phyloP scores from a whole-genome alignment of 2,797 vertebrate species.

The Agapornis canus region DNA sequence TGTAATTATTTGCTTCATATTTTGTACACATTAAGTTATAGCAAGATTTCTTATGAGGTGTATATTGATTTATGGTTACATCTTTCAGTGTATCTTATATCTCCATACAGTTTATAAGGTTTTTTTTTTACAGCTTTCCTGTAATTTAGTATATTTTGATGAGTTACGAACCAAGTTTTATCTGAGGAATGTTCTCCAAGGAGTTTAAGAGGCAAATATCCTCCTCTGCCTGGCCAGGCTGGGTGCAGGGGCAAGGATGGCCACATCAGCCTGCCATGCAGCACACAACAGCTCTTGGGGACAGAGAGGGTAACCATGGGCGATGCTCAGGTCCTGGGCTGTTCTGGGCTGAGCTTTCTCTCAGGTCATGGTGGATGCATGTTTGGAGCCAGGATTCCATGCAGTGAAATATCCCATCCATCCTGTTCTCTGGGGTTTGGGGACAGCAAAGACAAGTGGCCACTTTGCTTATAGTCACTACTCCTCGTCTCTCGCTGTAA shows the following conservation, averaged over 20 bases:
- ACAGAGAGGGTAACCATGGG: rapidly evolving
- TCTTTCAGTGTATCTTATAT: slow-evolving; percentile 23
- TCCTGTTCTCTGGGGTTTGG: neutral
- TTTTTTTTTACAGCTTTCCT: slow-evolving; percentile 41
- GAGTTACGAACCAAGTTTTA: slow-evolving; percentile 41
- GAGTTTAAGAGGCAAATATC: neutral
- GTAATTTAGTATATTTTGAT: slow-evolving; percentile 36
- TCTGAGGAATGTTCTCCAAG: slow-evolving; percentile 24
- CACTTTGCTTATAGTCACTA: neutral
- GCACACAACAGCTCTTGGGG: rapidly evolving
- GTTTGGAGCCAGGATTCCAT: rapidly evolving
- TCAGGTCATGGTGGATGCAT: neutral
- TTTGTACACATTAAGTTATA: slow-evolving; percentile 6
- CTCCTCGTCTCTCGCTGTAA: neutral
- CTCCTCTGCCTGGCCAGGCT: neutral
- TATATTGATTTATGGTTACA: neutral
- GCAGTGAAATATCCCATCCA: rapidly evolving
- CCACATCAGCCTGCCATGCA: rapidly evolving
- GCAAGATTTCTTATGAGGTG: slow-evolving; percentile 44
- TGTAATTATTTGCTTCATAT: slow-evolving; percentile 49
- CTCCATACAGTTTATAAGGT: slow-evolving; percentile 4
- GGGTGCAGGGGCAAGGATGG: rapidly evolving
- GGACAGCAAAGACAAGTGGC: neutral
- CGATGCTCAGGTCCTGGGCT: rapidly evolving
- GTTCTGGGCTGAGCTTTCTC: neutral